Base-by-base conservation (phyloP, 2,888 invertebrate genomes). In the Pseudococcus longispinus region DNA sequence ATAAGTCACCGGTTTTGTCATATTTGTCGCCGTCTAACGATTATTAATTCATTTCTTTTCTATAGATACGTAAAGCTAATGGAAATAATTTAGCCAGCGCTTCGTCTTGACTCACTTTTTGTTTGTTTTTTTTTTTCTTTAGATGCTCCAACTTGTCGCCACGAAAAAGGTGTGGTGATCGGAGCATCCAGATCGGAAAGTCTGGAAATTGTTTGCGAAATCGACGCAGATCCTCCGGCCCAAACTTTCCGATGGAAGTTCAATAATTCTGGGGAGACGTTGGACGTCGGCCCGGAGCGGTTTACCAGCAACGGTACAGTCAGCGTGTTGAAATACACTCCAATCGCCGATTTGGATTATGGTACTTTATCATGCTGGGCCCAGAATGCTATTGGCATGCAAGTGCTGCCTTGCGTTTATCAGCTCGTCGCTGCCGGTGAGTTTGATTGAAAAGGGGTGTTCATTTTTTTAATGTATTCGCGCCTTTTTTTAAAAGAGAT, bases 171-270 rank as follows among this genome's bases (percentile, higher is more conserved):
- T 89, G 92, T 95, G 88, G 94, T 96, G 90, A 96, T 97, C 89
- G 97, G 97, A 23, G 97, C 97, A 88, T 96, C 96, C 88, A 93
- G 96, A 87, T 95, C 95, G 88, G 97, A 97, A 92, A 94, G 94
- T 87, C 94, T 96, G 89, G 95, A 96, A 91, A 95, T 97, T 89
- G 93, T 94, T 88, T 97, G 97, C 91, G 96, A 95, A 92, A 95
- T 97, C 90, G 97, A 97, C 91, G 96, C 97, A 15, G 96, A 97
- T 92, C 97, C 97, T 37, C 96, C 96, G 84, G 96, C 96, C 87
- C 95, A 95, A 89, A 94, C 94, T 90, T 97, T 97, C 92, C 94
- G 95, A 89, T 97, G 97, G 97, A 96, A 97, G 92, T 97, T 97
- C 92, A 97, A 97, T 93, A 96, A 96, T 92, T 96, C 96, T 15